Base-by-base conservation (phyloP, 2,888 invertebrate species). In the Clivina fossor region DNA sequence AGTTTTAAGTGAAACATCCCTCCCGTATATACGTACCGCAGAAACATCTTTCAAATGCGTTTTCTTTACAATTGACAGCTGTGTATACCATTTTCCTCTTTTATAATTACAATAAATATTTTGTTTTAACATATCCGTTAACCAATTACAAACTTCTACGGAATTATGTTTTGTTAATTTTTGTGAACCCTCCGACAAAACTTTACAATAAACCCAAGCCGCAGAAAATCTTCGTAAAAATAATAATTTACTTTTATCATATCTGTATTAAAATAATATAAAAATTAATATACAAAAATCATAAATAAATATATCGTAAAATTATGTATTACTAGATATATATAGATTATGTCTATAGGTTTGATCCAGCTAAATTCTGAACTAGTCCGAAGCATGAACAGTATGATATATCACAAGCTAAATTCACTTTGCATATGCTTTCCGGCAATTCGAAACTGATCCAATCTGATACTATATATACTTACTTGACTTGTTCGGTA, bases 201-300 rank as follows among this genome's bases (percentile, higher is more conserved):
- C 48, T 57, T 49, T 49, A 16, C 60, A 59, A 38, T 65, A 65
- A 35, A 61, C 50, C 55, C 60, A 47, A 18, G 60, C 60, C n/a
- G 67, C 64, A 8, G 68, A 65, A 57, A 66, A 70, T 32, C 60
- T 61, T 13, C 62, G 64, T 8, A 70, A 57, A 62, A 61, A 62
- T 11, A 56, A 47, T 3, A 53, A 58, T 35, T 58, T 59, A 5
- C 48, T 41, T 16, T 33, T 30, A 18, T 59, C 43, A 35, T 35
- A 20, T 19, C 57, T 57, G 11, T 3, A n/a, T n/a, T n/a, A n/a
- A 32, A 43, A 57, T 43, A 24, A 44, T 15, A 37, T 30, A 44
- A 18, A 22, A 19, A 4, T 7, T 8, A 4, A 7, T 18, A 38
- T 4, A 15, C 7, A 38, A 38, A 13, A n/a, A n/a, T n/a, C n/a